A percentile compares a stretch with the other conserved stretches of the same genome.
Evolutionary conservation across 2,797 vertebrate species (phyloP).

Genomic region (Paratrypauchen microcephalus): DNA sequence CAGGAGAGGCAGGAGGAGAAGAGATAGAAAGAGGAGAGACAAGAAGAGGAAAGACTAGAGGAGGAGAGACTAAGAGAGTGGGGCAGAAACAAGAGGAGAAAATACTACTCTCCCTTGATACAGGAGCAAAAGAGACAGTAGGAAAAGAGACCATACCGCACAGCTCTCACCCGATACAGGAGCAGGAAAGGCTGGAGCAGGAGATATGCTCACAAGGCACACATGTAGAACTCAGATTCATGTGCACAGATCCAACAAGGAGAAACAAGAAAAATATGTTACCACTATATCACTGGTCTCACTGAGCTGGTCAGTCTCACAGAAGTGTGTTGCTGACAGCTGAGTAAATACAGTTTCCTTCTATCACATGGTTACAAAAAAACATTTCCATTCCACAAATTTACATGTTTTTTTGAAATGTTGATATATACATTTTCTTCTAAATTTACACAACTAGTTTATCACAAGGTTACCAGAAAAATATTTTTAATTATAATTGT

Average conservation of each 20-base stretch:
- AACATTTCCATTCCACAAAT: not conserved
- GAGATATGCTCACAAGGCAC: constrained; percentile 38
- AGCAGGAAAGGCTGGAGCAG: too few species aligned
- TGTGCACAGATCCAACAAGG: not conserved
- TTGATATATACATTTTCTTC: too few species aligned
- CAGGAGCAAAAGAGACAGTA: too few species aligned
- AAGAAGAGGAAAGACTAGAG: too few species aligned
- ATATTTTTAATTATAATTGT: too few species aligned
- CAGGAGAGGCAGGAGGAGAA: too few species aligned
- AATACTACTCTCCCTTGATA: too few species aligned
- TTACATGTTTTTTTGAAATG: too few species aligned
- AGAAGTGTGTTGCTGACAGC: not conserved
- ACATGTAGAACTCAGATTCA: constrained; percentile 22
- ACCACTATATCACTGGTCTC: not conserved
- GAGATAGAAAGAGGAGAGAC: too few species aligned
- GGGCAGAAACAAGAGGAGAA: too few species aligned
- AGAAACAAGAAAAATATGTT: not conserved
- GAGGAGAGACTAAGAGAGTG: too few species aligned
- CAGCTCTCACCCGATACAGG: constrained; percentile 56
- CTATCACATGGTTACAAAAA: not conserved
- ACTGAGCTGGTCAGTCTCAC: not conserved
- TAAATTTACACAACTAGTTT: not conserved
- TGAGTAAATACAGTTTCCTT: not conserved
- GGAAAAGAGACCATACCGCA: too few species aligned
- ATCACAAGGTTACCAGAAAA: not conserved